Conservation (phyloP, 2,113 vertebrate species). For the Buteo buteo region DNA sequence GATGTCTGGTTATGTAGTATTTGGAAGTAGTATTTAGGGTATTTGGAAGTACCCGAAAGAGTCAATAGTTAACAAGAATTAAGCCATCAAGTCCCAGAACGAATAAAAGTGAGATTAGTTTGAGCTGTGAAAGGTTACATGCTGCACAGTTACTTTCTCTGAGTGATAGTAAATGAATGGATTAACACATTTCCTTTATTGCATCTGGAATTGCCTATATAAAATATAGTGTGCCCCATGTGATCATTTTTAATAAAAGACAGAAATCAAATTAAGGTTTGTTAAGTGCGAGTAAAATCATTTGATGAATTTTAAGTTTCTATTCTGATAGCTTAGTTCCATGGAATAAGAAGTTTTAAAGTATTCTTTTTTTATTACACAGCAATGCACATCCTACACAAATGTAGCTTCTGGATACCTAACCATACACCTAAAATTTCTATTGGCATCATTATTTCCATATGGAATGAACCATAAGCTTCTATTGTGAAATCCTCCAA, state of each 20-base stretch:
- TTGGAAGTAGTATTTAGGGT: neutral
- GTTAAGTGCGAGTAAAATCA: neutral
- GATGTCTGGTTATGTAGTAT: neutral
- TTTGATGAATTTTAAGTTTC: neutral
- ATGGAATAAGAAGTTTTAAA: neutral
- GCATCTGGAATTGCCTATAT: conserved; percentile 45
- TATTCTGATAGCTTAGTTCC: neutral
- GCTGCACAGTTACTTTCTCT: conserved; percentile 5
- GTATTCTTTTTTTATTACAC: neutral
- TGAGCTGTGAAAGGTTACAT: conserved; percentile 25
- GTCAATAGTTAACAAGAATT: conserved; percentile 11
- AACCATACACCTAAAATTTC: neutral
- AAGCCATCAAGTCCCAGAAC: conserved; percentile 19
- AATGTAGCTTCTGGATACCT: neutral
- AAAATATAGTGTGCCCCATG: conserved; percentile 53
- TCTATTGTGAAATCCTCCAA: neutral
- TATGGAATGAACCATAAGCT: neutral
- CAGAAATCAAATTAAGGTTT: conserved; percentile 16
- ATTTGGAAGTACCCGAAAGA: neutral
- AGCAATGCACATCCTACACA: neutral
- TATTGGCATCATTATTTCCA: neutral
- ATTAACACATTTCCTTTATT: conserved; percentile 51
- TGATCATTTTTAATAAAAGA: conserved; percentile 53
- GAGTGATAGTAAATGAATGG: conserved; percentile 18
- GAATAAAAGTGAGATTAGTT: conserved; percentile 35